Base-by-base conservation (phyloP, 2,888 invertebrate genomes). In the Tryphoninae sp. region DNA sequence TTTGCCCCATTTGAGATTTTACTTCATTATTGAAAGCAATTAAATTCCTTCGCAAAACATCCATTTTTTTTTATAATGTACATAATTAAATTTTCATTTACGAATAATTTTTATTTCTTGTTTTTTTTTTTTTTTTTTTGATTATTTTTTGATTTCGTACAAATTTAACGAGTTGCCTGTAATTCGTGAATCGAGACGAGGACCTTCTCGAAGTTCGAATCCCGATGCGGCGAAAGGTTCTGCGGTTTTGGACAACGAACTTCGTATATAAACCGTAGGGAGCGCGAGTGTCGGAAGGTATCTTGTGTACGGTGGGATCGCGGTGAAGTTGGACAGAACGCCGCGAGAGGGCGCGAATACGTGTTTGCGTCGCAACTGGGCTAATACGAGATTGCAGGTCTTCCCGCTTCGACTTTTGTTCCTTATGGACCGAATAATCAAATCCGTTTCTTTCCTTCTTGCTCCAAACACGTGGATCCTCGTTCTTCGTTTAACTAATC, bases 381-480 rank as follows among this genome's bases (percentile, higher is more conserved):
- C 87, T 88, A 88, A 88, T 88, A 84, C 83, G 81, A 83, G 86
- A 86, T 88, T 86, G 85, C 83, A 69, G 67, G 53, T 49, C 42
- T 23, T 22, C 33, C 33, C 45, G 19, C 19, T 1, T 49, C 33
- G 51, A 74, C n/a, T 22, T 67, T 59, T 16, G 9, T 33, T 49
- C 23, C 40, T 51, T 53, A 19, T 61, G 75, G 65, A 61, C 72
- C 76, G 64, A 23, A 58, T 9, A 62, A 78, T 71, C 58, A 64
- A 58, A 72, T 33, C 68, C 8, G 9, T n/a, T 55, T 69, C 80
- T 59, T 78, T 78, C 49, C 13, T 45, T 45, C 45, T 74, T 65
- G 49, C 22, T 19, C 2, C 68, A 9, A 33, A 4, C 33, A 33
- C 33, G 33, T 33, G 33, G 6, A 42, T 53, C 51, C 40, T 53